phyloP scores from a whole-genome alignment of 2,113 vertebrate genomes.

The Sisor rabdophorus region DNA sequence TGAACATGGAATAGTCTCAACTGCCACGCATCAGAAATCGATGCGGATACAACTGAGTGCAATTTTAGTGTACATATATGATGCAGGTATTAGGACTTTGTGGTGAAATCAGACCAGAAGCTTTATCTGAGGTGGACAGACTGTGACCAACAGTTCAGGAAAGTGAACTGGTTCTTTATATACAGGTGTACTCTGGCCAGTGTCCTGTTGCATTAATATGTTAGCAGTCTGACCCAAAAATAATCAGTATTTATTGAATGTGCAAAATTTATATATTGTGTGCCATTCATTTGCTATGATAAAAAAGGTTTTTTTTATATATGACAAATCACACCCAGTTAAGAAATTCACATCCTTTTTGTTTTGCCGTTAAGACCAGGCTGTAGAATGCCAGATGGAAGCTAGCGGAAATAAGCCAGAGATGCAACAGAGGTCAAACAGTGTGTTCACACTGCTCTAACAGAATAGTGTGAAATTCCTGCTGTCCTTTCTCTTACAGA shows the following conservation, averaged over 20 bases:
- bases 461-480: conserved; percentile 70
- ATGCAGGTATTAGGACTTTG: background rate
- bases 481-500: conserved; percentile 58
- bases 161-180: background rate
- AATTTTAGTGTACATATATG: background rate
- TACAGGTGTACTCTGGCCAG: background rate
- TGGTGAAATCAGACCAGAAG: background rate
- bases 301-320: background rate
- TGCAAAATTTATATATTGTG: background rate
- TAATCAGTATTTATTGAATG: too few species aligned
- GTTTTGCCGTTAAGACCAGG: background rate
- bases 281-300: background rate
- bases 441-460: conserved; percentile 65
- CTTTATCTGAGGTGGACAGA: background rate
- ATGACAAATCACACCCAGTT: background rate
- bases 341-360: background rate
- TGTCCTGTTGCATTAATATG: background rate
- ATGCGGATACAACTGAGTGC: background rate
- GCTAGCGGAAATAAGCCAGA: conserved; percentile 52
- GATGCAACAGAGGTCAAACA: conserved; percentile 64
- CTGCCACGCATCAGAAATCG: background rate
- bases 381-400: conserved; percentile 27
- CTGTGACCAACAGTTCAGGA: background rate
- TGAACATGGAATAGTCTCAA: background rate
- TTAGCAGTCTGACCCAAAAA: background rate